Conservation (phyloP, 1,140 invertebrate species). For the Riptortus pedestris region DNA sequence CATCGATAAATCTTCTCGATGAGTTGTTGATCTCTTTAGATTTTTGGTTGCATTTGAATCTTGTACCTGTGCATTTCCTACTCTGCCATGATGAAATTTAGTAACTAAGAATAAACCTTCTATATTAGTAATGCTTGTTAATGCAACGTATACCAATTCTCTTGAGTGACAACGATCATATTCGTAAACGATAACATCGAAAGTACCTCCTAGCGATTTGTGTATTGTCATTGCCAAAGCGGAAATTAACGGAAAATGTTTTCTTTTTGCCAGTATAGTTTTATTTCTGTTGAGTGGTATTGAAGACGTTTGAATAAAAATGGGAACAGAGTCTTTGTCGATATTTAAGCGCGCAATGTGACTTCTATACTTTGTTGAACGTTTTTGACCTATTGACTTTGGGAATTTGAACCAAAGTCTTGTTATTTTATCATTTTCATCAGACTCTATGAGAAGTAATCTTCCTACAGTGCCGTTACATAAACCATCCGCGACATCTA, state of each 20-base stretch:
- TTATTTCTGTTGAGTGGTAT: slow-evolving; percentile 33
- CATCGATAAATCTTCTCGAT: slow-evolving; percentile 12
- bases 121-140: slow-evolving; percentile 30
- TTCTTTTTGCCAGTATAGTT: slow-evolving; percentile 34
- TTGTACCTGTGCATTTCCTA: background rate
- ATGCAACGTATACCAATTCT: slow-evolving; percentile 31
- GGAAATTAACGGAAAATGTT: slow-evolving; percentile 34
- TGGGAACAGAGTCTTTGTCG: background rate
- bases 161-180: slow-evolving; percentile 26
- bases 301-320: background rate
- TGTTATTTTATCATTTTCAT: slow-evolving; percentile 7
- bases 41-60: background rate
- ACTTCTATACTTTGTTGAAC: background rate
- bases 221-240: slow-evolving; percentile 34
- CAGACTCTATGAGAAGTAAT: background rate
- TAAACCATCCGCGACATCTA: slow-evolving; percentile 5
- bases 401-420: slow-evolving; percentile 9
- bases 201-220: slow-evolving; percentile 32
- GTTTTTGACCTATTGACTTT: background rate
- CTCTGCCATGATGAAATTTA: slow-evolving; percentile 4
- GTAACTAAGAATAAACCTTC: slow-evolving; percentile 29
- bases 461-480: slow-evolving; percentile 5
- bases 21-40: slow-evolving; percentile 20
- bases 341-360: background rate
- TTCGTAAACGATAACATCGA: slow-evolving; percentile 31